Evolutionary conservation across 2,888 invertebrate species (phyloP), one percentile per base, ranked within the genome.

Genomic region (Silvanus unidentatus): DNA sequence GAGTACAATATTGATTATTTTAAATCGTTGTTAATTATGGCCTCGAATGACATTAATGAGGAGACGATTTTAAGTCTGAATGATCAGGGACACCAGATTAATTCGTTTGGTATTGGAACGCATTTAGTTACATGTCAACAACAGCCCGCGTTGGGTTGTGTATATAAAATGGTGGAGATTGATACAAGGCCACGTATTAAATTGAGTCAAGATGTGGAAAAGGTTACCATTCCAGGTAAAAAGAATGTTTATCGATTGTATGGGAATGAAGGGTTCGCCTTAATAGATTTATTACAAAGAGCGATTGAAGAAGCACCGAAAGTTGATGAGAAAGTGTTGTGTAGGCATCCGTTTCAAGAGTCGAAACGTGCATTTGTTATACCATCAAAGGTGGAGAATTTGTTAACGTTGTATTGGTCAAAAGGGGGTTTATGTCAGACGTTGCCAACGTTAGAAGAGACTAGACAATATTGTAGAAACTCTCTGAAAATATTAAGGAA

Each of bases 31-130:
- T 85, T 81, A n/a, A 97, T 98, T 56, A 92, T 98, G 45, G 98
- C 96, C 1, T 97, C 96, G 34, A 99, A 98, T 71, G 98, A 98
- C 68, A 97, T 98, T 52, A 98, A 98, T 65, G 98, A 99, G 71
- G 97, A 98, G 54, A 98, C 97, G 1, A 97, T 98, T 63, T 79
- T 94, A 57, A 97, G 96, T 63, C 75, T 98, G 43, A 96, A 97
- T 66, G 96, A 97, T 65, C 97, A 99, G 70, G 91, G 88, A 35
- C 96, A 98, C 68, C 86, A 88, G 66, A 97, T 98, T 52, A 88
- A 96, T 74, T 86, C 90, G 57, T 97, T 59, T 49, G 65, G 66
- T 13, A 66, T 66, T 27, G 66, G 98, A 43, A 99, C 98, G 12
- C 97, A 99, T 78, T 78, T 98, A 65, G 98, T 99, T 2, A 99